Evolutionary conservation across 2,113 vertebrate genomes (phyloP), one percentile per base, ranked within the genome.

Genomic region (Dromiciops gliroides): DNA sequence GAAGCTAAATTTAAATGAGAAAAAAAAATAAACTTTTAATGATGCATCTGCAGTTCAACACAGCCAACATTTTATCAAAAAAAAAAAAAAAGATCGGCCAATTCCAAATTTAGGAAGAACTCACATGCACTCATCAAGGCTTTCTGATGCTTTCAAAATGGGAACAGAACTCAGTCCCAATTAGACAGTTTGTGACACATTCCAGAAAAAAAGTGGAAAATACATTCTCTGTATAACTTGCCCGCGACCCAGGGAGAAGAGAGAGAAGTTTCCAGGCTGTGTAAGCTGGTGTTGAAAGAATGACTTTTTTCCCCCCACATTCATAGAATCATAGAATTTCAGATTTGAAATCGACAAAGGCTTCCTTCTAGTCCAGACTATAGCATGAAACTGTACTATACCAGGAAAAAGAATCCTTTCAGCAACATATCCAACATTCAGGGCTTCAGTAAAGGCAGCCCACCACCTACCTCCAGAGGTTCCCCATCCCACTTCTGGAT

Each of bases 1-100:
- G 91, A 83, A 96, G 96, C 95, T 97, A 97, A 91, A 94, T 96
- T 92, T 96, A 97, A 96, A 98, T 2, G 51, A 92, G 95, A 89
- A 83, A 95, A 96, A 51, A 67, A 67, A 28, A 56, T 56, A 56
- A 56, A 94, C 83, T 94, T 9, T 83, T 94, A 97, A 92, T 37
- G 93, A 89, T 96, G 88, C 92, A 94, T 95, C 92, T 96, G 93
- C 92, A 95, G 50, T 48, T 93, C 60, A 49, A 49, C 97, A 93
- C 90, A 53, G 94, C 93, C 93, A 92, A 90, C 93, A 91, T 94
- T 89, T 96, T 49, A 93, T 93, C 94, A 89, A 90, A 89, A 95
- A 96, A 89, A 90, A 89, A 95, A 96, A 95, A 94, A 89, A 53
- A 94, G 95, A 93, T 7, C 50, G 92, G 91, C 91, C 90, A 31